Conservation (phyloP, 2,888 invertebrate species). For the Sesia apiformis region DNA sequence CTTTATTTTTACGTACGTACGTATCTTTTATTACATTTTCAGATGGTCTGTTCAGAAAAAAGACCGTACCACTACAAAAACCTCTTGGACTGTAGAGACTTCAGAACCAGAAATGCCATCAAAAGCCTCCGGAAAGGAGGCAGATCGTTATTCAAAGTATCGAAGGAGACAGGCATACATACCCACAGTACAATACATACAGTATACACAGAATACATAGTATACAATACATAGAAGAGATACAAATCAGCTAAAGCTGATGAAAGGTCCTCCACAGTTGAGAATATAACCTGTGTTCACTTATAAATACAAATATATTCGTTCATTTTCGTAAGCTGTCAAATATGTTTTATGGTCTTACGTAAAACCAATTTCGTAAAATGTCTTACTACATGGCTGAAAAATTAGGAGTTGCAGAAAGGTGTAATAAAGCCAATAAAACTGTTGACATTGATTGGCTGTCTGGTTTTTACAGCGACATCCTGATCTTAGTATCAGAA, state of each 20-base stretch:
- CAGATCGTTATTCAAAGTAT: slow-evolving; percentile 9
- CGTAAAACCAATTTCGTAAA: slow-evolving; percentile 13
- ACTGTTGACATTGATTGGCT: slow-evolving; percentile 13
- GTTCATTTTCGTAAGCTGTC: slow-evolving; percentile 14
- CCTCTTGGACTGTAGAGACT: slow-evolving; percentile 8
- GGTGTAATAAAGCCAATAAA: slow-evolving; percentile 10
- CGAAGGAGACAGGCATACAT: slow-evolving; percentile 9
- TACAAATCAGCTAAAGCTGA: slow-evolving; percentile 11
- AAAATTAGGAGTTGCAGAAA: slow-evolving; percentile 10
- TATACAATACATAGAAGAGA: too few relatives aligned
- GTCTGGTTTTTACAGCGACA: slow-evolving; percentile 15
- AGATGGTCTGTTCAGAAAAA: slow-evolving; percentile 9
- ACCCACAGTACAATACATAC: slow-evolving; percentile 2
- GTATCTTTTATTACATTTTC: slow-evolving; percentile 4
- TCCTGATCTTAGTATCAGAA: slow-evolving; percentile 16
- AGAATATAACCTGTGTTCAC: slow-evolving; percentile 14
- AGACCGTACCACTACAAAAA: slow-evolving; percentile 8
- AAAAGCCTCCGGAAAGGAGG: slow-evolving; percentile 6
- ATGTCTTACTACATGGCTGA: slow-evolving; percentile 12
- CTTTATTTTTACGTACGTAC: too few relatives aligned
- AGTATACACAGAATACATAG: too few relatives aligned
- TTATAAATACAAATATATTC: slow-evolving; percentile 12
- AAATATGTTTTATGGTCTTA: slow-evolving; percentile 16
- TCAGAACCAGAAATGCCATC: slow-evolving; percentile 8
- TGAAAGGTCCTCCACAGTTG: slow-evolving; percentile 11